These are phyloP conservation scores for Epinotia brunnichana DNA, from an alignment of 2,888 invertebrate species.

Conservation along the genomic window DNA sequence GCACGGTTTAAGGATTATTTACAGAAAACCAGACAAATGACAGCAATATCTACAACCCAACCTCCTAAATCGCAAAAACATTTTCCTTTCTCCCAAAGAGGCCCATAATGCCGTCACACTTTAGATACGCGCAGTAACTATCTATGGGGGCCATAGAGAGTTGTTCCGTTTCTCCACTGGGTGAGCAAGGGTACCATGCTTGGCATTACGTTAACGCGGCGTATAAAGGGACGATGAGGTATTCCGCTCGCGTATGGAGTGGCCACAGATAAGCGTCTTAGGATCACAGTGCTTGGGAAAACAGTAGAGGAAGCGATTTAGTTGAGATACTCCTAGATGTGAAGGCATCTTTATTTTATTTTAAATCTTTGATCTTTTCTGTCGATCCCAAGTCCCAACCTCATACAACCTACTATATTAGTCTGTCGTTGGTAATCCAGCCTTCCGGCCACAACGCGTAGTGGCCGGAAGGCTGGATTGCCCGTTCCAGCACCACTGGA, in stretches of 20 bases:
- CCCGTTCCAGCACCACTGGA: too few species aligned
- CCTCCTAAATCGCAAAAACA: conserved; percentile 7
- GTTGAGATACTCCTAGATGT: not conserved
- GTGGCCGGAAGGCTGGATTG: too few species aligned
- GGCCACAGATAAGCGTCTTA: conserved; percentile 33
- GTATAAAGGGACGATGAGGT: conserved; percentile 25
- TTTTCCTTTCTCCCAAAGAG: not conserved
- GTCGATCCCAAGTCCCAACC: too few species aligned
- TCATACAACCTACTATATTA: too few species aligned
- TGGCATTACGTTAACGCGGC: conserved; percentile 16
- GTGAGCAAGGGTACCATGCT: not conserved
- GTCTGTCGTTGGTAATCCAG: too few species aligned
- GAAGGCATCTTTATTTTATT: not conserved
- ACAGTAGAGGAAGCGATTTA: not conserved
- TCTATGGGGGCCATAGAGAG: not conserved
- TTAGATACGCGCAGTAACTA: not conserved
- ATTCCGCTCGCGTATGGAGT: conserved; percentile 20
- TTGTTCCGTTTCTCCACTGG: conserved; percentile 2
- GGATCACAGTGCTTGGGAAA: not conserved
- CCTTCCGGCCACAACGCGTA: too few species aligned
- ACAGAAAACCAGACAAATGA: not conserved
- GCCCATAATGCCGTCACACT: not conserved
- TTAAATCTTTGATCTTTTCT: not conserved
- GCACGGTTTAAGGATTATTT: not conserved
- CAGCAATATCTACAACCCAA: not conserved